These are phyloP conservation scores for Diachasma alloeum DNA, from an alignment of 1,140 invertebrate species.

Conservation along the genomic window DNA sequence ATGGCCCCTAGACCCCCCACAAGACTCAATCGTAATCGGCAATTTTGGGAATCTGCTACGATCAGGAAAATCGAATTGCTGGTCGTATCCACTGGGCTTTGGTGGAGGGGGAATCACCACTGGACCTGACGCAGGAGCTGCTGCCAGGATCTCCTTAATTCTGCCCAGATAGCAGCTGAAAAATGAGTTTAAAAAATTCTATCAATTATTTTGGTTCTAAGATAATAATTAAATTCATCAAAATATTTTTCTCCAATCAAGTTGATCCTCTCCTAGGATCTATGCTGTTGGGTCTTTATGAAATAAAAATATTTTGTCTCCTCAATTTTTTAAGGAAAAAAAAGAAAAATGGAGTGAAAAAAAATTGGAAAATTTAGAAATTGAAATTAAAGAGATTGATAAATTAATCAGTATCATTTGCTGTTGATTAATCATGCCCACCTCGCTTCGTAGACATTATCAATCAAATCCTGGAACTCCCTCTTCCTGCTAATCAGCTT, in stretches of 20 bases:
- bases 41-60: background rate
- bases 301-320: too few relatives aligned
- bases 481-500: background rate
- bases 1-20: background rate
- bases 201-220: background rate
- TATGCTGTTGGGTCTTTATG: too few relatives aligned
- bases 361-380: background rate
- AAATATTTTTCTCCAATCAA: background rate
- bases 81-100: background rate
- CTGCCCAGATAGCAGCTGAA: conserved; percentile 8
- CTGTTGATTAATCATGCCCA: background rate
- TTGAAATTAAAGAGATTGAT: background rate
- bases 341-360: too few relatives aligned
- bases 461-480: background rate
- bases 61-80: conserved; percentile 22
- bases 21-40: background rate
- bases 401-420: background rate
- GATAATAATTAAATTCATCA: background rate
- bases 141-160: background rate
- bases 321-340: background rate
- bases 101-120: background rate
- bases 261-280: too few relatives aligned
- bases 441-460: background rate
- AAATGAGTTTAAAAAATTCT: background rate
- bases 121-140: background rate